A percentile compares a stretch with the other conserved stretches of the same genome.
These are phyloP conservation scores for Eulemur rubriventer DNA, from an alignment of 2,797 vertebrate species.

Conservation along the genomic window DNA sequence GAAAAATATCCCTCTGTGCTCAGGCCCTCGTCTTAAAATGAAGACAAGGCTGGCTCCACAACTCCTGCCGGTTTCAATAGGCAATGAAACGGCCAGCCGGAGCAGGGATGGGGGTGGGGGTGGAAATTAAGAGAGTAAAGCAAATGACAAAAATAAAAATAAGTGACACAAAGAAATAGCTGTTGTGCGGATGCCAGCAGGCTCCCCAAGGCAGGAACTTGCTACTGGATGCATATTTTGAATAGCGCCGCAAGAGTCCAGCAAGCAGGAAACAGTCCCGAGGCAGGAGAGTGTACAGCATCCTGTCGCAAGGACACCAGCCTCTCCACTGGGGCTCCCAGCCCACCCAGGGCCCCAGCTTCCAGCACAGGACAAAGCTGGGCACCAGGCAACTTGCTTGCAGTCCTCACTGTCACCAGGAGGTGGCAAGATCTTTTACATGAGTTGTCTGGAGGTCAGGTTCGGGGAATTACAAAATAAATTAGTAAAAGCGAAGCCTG, in stretches of 20 bases:
- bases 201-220: background rate
- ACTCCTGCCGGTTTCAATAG: background rate
- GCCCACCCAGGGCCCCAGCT: fast-evolving
- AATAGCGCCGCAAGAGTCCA: background rate
- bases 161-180: background rate
- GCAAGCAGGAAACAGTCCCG: background rate
- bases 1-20: background rate
- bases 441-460: background rate
- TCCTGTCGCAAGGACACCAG: background rate
- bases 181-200: background rate
- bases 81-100: background rate
- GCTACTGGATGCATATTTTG: background rate
- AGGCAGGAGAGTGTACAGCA: background rate
- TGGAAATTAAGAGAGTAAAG: background rate
- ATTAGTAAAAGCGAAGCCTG: background rate
- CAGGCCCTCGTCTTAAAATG: background rate
- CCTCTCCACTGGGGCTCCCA: background rate
- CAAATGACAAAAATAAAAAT: slow-evolving; percentile 18
- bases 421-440: background rate
- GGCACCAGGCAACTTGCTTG: background rate
- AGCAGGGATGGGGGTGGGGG: background rate
- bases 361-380: background rate
- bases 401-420: background rate
- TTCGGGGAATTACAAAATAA: background rate
- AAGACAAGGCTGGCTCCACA: background rate